Evolutionary conservation across 1,140 invertebrate genomes (phyloP).

Genomic region (Magallana ariakensis): DNA sequence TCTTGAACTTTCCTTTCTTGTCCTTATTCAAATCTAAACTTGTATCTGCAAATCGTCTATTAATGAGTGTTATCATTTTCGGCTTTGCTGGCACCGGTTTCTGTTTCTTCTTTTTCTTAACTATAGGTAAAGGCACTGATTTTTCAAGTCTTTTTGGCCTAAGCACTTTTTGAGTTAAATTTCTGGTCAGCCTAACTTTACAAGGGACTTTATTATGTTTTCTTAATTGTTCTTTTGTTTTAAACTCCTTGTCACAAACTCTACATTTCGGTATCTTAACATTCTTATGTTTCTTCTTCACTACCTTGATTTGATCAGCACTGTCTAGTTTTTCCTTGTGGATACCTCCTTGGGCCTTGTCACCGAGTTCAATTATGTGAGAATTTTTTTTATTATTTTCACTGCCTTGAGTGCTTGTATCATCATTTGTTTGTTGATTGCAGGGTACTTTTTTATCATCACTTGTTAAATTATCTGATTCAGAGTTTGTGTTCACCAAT

Average conservation of each 20-base stretch:
- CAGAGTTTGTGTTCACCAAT: no score
- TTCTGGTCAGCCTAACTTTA: conserved; percentile 52
- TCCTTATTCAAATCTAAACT: conserved; percentile 40
- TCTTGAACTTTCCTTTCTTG: conserved; percentile 37
- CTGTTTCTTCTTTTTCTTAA: conserved; percentile 42
- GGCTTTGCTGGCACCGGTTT: conserved; percentile 6
- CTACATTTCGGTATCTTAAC: conserved; percentile 43
- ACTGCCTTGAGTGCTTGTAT: no score
- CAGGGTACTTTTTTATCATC: no score
- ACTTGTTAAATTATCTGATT: no score
- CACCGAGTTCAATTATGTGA: no score
- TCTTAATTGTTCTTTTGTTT: conserved; percentile 42
- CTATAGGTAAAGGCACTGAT: conserved; percentile 7
- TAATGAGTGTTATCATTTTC: conserved; percentile 22
- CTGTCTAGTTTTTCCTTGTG: no score
- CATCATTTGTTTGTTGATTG: no score
- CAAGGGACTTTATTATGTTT: conserved; percentile 59
- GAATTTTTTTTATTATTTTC: no score
- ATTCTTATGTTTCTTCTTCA: conserved; percentile 36
- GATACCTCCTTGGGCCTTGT: no score
- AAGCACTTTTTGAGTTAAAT: conserved; percentile 52
- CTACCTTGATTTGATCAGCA: background rate
- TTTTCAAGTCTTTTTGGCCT: conserved; percentile 44
- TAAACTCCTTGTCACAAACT: conserved; percentile 51
- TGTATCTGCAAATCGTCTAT: conserved; percentile 44